Evolutionary conservation across 1,140 invertebrate genomes (phyloP), one percentile per base, ranked within the genome.

Genomic region (Antheraea mylitta): DNA sequence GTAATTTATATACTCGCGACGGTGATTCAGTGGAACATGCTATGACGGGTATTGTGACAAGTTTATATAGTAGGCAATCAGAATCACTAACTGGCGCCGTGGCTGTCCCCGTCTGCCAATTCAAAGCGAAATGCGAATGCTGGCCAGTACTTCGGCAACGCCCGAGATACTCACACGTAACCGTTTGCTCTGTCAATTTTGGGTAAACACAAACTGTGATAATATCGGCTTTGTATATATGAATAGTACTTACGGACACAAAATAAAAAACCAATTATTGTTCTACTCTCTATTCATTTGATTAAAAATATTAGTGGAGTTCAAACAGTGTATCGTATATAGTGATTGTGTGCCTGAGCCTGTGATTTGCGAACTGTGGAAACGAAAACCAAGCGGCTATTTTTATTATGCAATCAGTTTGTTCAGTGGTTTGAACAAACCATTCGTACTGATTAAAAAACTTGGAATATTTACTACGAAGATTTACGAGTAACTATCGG

Each of bases 71-170:
- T 30, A 30, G 22, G 22, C 7, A 60, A 60, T 60, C 16, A 11
- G 7, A 53, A 53, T 53, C 45, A 53, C 45, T 53, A 53, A 53
- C 11, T 16, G 13, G 45, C 45, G 16, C 45, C 45, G 45, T 53
- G 16, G 11, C 45, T 16, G 45, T 53, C 11, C 6, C 16, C 9
- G 45, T 53, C 45, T 53, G 45, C 10, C 45, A 53, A 13, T 53
- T 13, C 45, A 13, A 53, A 53, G 11, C 11, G 38, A 42, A 13
- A 16, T 13, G 11, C 11, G 38, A 42, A 11, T 42, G 38, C 38
- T 42, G 38, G 38, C 60, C 53, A 66, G 65, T 76, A 69, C 70
- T 69, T 67, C 73, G 73, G 75, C 76, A 60, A 64, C 71, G 76
- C 71, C 68, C 69, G 73, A 64, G 67, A 42, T 62, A 61, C 16